Evolutionary conservation across 2,888 invertebrate species (phyloP).

Genomic region (Amphipoea lucens): DNA sequence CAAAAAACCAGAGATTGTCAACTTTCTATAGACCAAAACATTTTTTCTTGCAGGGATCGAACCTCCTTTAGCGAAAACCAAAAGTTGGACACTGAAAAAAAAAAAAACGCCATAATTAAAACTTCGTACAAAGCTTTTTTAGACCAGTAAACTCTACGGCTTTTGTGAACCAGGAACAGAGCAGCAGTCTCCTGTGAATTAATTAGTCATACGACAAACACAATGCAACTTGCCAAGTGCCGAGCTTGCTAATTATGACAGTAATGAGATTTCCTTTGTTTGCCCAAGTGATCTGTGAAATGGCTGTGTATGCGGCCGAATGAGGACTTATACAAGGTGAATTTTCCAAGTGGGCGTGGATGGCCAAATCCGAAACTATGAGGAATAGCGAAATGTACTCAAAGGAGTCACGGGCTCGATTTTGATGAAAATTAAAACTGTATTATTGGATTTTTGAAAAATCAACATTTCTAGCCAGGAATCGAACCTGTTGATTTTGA

Average conservation of each 20-base stretch:
- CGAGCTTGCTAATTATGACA: conserved; percentile 31
- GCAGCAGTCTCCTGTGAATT: conserved; percentile 7
- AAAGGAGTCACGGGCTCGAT: too few species aligned
- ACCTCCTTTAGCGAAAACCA: background rate
- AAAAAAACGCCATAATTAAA: conserved; percentile 2
- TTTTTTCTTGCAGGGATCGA: background rate
- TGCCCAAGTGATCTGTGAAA: conserved; percentile 19
- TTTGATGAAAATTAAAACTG: too few species aligned
- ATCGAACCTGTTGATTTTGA: too few species aligned
- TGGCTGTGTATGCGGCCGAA: background rate
- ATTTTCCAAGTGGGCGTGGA: too few species aligned
- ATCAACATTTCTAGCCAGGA: too few species aligned
- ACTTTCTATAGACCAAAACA: background rate
- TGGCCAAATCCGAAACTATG: too few species aligned
- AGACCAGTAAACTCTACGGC: background rate
- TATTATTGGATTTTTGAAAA: too few species aligned
- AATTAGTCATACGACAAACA: conserved; percentile 38
- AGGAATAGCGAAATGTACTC: too few species aligned
- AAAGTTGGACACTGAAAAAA: background rate
- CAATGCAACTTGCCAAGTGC: conserved; percentile 28
- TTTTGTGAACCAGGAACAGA: background rate
- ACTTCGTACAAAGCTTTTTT: background rate
- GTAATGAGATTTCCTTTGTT: conserved; percentile 44
- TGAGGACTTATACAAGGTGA: background rate
- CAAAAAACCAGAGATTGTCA: background rate